Evolutionary conservation across 2,888 invertebrate genomes (phyloP).

Genomic region (Netelia virgata): DNA sequence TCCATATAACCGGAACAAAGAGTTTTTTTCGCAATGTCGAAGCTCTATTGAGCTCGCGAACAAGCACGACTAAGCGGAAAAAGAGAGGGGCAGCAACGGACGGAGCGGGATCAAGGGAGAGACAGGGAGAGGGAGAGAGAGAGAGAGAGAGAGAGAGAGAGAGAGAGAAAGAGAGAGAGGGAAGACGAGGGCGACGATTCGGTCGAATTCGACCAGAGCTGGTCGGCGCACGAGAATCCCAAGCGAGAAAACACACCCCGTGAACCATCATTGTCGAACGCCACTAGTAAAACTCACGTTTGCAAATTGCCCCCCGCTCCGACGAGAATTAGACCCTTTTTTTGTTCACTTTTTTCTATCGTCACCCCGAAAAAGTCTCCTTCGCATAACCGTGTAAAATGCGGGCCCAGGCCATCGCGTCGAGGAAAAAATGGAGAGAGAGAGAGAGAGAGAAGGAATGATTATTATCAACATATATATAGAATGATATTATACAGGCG

Average conservation of each 20-base stretch:
- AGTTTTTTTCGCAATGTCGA: slow-evolving; percentile 36
- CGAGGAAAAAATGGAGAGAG: slow-evolving; percentile 19
- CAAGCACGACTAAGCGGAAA: slow-evolving; percentile 14
- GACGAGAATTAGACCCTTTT: slow-evolving; percentile 14
- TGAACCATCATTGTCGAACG: background rate
- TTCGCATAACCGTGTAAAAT: background rate
- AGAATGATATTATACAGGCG: slow-evolving; percentile 14
- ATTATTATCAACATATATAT: background rate
- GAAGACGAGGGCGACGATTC: background rate
- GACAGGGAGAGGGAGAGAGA: background rate
- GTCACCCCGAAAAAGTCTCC: slow-evolving; percentile 31
- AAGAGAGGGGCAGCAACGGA: slow-evolving; percentile 8
- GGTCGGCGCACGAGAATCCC: slow-evolving; percentile 25
- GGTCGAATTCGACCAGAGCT: slow-evolving; percentile 1
- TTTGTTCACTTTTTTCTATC: slow-evolving; percentile 23
- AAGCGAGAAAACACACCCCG: slow-evolving; percentile 12
- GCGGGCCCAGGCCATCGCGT: background rate
- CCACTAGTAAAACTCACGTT: slow-evolving; percentile 27
- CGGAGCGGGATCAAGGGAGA: too few species aligned
- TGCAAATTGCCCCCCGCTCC: slow-evolving; percentile 37
- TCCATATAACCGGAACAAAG: slow-evolving; percentile 49
- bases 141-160: background rate
- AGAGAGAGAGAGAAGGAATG: slow-evolving; percentile 10
- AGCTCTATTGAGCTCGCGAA: slow-evolving; percentile 40
- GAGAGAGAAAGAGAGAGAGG: background rate